Base-by-base conservation (phyloP, 2,113 vertebrate genomes). In the Enhydra lutris region DNA sequence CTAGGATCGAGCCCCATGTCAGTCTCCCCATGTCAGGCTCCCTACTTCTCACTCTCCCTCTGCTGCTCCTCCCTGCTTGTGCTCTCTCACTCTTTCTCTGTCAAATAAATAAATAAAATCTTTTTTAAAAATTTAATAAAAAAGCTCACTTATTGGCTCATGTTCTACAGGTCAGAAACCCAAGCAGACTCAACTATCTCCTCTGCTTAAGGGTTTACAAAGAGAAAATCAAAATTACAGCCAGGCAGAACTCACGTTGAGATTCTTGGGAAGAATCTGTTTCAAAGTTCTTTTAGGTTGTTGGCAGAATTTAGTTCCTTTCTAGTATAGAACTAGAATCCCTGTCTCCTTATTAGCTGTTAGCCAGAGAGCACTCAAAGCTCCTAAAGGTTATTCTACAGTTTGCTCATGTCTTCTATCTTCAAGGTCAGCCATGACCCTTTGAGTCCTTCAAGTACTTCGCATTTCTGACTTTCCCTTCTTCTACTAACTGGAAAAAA, bases 381-480 rank as follows among this genome's bases (percentile, higher is more conserved):
- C 10, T 65, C 9, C 24, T 88, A 31, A 59, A 47, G 3, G 7
- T 7, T 91, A 42, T 14, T 78, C 3, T 63, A 4, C 1, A 18
- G 21, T 93, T 63, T 79, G 21, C 7, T 57, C 1, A 6, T 71
- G 15, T 4, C 12, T 5, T 82, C 3, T 39, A 7, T 93, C 57
- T 81, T 89, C 20, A 91, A 81, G 67, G 59, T 52, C 39, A 87
- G 21, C 34, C 20, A 4, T 59, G 45, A 74, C 11, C 13, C 45
- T 65, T 95, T 45, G 21, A 83, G 23, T 94, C 21, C 39, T 91
- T 57, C 73, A n/a, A 29, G 24, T 65, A 31, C 15, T 69, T 89
- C 55, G 47, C 47, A 29, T 76, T 26, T 91, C 63, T 90, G n/a
- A 65, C 29, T 94, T 94, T 87, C 36, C n/a, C 91, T 95, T 90